Base-by-base conservation (phyloP, 2,113 vertebrate genomes). In the Shinisaurus crocodilurus region DNA sequence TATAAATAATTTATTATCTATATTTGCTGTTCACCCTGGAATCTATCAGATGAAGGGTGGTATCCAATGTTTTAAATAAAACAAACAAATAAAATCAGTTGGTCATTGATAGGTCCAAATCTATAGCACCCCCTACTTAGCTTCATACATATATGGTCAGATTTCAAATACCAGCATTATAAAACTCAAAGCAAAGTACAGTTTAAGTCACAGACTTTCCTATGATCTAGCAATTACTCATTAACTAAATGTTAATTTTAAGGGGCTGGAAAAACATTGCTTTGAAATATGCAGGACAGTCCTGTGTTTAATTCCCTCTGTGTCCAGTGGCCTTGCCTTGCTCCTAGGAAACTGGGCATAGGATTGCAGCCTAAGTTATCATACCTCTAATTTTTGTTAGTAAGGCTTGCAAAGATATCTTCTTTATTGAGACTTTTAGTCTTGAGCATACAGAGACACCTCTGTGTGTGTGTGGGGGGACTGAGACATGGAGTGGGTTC, bases 121-220 rank as follows among this genome's bases (percentile, higher is more conserved):
- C 1, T 72, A 40, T 90, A 27, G n/a, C n/a, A 67, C 50, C 1
- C 4, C 4, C 0, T 7, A 7, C 79, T 5, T 1, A 0, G 0
- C 15, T 76, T 60, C n/a, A n/a, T 40, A 3, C 13, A 54, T 23
- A 70, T 65, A n/a, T 83, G 18, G 88, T 40, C 16, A 23, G 0
- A 48, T 48, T 0, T 16, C 34, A 67, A 50, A n/a, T 45, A 37
- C 29, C 6, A 65, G 54, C 13, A 6, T 86, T 76, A 40, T 32
- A 32, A 80, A 50, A 34, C 10, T 32, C 27, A 45, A 67, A 43
- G 37, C 29, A 65, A 45, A 84, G n/a, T n/a, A n/a, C n/a, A n/a
- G n/a, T 65, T 84, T 43, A 67, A 67, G 4, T 67, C 40, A 67
- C 29, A 25, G 60, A 65, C 40, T 84, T 37, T 60, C 34, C 32